Conservation (phyloP, 2,888 invertebrate genomes). For the Cheilosia variabilis region DNA sequence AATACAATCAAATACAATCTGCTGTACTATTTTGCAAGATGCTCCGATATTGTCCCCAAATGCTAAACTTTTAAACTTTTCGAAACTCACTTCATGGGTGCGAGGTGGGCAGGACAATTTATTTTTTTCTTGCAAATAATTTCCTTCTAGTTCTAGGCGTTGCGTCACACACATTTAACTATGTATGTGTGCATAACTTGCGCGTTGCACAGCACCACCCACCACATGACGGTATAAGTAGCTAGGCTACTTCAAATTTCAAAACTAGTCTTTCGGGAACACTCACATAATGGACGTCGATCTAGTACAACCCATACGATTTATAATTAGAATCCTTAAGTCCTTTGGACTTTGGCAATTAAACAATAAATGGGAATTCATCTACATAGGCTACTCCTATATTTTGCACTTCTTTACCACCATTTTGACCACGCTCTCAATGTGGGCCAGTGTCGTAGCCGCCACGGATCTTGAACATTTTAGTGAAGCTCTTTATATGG, state of each 20-base stretch:
- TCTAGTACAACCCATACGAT: slow-evolving; percentile 35
- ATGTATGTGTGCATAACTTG: not conserved
- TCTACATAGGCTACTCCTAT: slow-evolving; percentile 50
- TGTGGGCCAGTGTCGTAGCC: slow-evolving; percentile 78
- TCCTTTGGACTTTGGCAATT: slow-evolving; percentile 44
- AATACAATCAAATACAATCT: too few species aligned
- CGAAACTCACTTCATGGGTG: not conserved
- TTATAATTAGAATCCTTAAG: slow-evolving; percentile 24
- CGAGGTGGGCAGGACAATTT: not conserved
- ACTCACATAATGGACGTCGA: slow-evolving; percentile 38
- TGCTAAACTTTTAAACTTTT: too few species aligned
- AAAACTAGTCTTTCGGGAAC: slow-evolving; percentile 4
- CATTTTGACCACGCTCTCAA: slow-evolving; percentile 77
- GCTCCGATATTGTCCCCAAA: too few species aligned
- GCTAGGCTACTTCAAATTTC: not conserved
- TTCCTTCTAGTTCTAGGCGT: too few species aligned
- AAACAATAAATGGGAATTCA: slow-evolving; percentile 8
- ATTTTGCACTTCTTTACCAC: slow-evolving; percentile 77
- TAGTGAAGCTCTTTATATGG: slow-evolving; percentile 79
- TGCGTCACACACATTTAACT: slow-evolving; percentile 14
- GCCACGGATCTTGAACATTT: slow-evolving; percentile 78
- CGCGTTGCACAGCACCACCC: not conserved
- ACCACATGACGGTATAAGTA: not conserved
- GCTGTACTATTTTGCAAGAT: too few species aligned
- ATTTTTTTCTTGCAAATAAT: not conserved